Evolutionary conservation across 2,888 invertebrate genomes (phyloP).

Genomic region (Tyria jacobaeae): DNA sequence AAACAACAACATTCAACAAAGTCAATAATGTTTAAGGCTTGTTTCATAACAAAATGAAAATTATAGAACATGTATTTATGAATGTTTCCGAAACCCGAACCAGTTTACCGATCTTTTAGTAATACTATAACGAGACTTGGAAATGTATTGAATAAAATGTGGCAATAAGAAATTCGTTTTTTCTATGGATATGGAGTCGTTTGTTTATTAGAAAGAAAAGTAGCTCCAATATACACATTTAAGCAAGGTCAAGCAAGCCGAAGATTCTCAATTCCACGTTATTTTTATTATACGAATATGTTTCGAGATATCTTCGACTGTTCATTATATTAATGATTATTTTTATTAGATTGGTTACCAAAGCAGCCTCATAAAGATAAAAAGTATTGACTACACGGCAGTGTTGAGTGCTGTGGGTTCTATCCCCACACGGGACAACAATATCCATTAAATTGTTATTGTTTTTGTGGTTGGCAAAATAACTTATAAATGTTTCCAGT

Average conservation of each 20-base stretch:
- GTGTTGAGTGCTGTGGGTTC: too few species aligned
- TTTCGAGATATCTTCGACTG: not conserved
- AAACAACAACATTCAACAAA: not conserved
- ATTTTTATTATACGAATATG: not conserved
- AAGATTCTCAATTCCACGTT: not conserved
- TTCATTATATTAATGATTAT: too few species aligned
- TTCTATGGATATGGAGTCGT: not conserved
- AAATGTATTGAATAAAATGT: not conserved
- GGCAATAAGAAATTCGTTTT: not conserved
- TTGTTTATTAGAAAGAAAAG: not conserved
- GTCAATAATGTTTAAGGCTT: not conserved
- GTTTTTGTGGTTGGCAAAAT: too few species aligned
- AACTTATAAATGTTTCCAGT: too few species aligned
- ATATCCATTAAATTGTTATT: too few species aligned
- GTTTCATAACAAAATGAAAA: not conserved
- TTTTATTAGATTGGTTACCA: too few species aligned
- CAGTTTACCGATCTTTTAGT: not conserved
- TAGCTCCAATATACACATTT: not conserved
- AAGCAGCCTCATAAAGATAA: too few species aligned
- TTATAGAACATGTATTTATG: not conserved
- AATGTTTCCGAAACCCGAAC: not conserved
- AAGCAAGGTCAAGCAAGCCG: not conserved
- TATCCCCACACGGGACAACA: too few species aligned
- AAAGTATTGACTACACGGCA: too few species aligned
- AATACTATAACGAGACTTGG: not conserved